phyloP scores from a whole-genome alignment of 2,113 vertebrate genomes.

The Micromys minutus region DNA sequence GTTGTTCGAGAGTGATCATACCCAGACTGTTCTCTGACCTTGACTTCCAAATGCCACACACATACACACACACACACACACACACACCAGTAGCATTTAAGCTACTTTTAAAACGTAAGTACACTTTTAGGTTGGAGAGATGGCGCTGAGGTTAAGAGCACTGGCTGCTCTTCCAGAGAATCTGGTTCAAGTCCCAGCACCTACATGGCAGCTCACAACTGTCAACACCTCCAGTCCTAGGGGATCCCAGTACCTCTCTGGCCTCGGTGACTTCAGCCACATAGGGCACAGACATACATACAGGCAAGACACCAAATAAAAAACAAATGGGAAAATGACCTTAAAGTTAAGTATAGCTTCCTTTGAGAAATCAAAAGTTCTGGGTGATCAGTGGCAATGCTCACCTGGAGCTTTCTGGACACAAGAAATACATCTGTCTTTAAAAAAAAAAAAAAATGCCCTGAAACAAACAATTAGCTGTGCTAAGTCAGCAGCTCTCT shows the following conservation, averaged over 20 bases:
- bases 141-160: not conserved
- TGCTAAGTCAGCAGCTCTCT: not conserved
- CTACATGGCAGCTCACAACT: not conserved
- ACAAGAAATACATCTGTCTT: not conserved
- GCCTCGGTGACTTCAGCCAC: not conserved
- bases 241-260: not conserved
- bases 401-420: not conserved
- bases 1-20: not conserved
- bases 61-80: not conserved
- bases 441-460: not conserved
- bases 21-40: not conserved
- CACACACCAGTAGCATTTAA: not conserved
- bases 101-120: not conserved
- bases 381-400: not conserved
- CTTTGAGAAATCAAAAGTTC: constrained; percentile 10
- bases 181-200: not conserved
- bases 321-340: not conserved
- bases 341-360: constrained; percentile 8
- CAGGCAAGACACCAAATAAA: not conserved
- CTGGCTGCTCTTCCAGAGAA: not conserved
- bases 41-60: no score
- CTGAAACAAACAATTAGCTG: not conserved
- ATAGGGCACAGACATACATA: no score
- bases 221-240: not conserved
- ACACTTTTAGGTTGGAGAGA: not conserved